Percentiles rank a stretch among this genome's conserved stretches.
Evolutionary conservation across 2,797 vertebrate genomes (phyloP).

Genomic region (Alfaro cultratus): DNA sequence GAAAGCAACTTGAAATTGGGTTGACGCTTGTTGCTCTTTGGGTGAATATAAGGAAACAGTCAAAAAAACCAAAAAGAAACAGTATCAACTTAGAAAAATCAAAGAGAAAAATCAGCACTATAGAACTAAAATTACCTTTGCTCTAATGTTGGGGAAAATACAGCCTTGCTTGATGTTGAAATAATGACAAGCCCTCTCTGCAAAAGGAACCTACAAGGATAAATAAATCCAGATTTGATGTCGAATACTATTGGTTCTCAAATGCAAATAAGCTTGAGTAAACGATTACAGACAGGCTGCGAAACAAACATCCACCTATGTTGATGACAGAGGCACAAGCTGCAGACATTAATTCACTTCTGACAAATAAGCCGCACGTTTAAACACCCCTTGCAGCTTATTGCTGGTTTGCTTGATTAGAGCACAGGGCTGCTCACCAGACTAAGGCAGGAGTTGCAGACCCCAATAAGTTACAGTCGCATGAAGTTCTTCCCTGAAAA

Average conservation of each 20-base stretch:
- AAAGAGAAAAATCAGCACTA: not conserved
- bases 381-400: not conserved
- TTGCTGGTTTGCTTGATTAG: constrained; percentile 3
- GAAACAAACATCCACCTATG: constrained; percentile 1
- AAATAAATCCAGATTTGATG: not conserved
- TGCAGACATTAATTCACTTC: not conserved
- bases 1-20: not conserved
- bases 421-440: not conserved
- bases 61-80: not conserved
- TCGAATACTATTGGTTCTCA: not conserved
- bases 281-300: not conserved
- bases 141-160: not conserved
- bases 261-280: not conserved
- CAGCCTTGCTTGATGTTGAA: not conserved
- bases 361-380: not conserved
- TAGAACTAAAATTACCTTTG: not conserved
- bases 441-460: not conserved
- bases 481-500: not conserved
- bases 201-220: not conserved
- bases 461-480: not conserved
- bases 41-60: not conserved
- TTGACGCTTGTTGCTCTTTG: not conserved
- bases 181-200: not conserved
- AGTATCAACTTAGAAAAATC: not conserved
- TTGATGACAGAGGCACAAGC: not conserved